Evolutionary conservation across 1,140 invertebrate genomes (phyloP).

Genomic region (Leptopilina boulardi): DNA sequence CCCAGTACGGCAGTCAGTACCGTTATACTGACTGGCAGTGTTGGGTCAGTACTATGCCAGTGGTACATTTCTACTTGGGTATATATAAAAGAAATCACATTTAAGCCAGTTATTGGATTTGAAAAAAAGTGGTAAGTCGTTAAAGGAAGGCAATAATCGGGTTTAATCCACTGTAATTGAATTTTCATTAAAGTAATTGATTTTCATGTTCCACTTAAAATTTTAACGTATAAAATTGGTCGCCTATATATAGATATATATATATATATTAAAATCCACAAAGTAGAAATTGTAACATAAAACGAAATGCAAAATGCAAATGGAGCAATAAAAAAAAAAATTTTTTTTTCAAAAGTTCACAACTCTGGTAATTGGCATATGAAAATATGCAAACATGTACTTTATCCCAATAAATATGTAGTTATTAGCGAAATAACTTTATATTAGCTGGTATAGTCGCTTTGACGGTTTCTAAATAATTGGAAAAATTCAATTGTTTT

Average conservation of each 20-base stretch:
- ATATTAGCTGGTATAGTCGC: too few relatives aligned
- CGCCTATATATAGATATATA: not conserved
- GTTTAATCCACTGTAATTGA: not conserved
- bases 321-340: not conserved
- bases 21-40: too few relatives aligned
- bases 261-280: not conserved
- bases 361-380: too few relatives aligned
- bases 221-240: not conserved
- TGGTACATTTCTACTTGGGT: too few relatives aligned
- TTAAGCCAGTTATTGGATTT: not conserved
- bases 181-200: conserved; percentile 5
- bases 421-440: too few relatives aligned
- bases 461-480: too few relatives aligned
- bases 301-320: not conserved
- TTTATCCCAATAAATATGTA: too few relatives aligned
- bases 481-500: too few relatives aligned
- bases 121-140: not conserved
- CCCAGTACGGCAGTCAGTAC: too few relatives aligned
- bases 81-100: not conserved
- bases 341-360: too few relatives aligned
- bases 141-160: not conserved
- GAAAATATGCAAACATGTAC: too few relatives aligned
- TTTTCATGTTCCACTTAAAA: conserved; percentile 8
- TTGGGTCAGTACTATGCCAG: too few relatives aligned
- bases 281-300: not conserved